Conservation (phyloP, 2,113 vertebrate genomes). For the Pseudopipra pipra region DNA sequence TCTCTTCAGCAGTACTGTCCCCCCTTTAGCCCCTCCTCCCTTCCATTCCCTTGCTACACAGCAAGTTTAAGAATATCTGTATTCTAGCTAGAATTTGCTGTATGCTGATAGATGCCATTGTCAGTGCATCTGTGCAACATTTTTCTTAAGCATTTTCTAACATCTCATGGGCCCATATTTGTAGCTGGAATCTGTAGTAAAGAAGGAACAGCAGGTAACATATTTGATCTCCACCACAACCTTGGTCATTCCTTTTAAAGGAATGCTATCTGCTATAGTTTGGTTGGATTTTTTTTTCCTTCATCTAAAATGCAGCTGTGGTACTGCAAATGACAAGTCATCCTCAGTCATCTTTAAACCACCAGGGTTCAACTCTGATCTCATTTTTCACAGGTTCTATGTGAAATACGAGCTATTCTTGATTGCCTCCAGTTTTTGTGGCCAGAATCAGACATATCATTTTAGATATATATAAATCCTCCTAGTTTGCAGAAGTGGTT, state of each 20-base stretch:
- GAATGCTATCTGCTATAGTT: not conserved
- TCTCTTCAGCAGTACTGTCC: not conserved
- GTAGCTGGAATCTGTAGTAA: not conserved
- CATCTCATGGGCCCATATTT: not conserved
- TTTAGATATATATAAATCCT: not conserved
- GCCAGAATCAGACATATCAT: not conserved
- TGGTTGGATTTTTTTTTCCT: not conserved
- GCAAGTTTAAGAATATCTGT: conserved; percentile 10
- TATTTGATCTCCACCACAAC: not conserved
- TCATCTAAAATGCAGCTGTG: not conserved
- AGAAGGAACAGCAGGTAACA: not conserved
- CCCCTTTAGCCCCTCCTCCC: not conserved
- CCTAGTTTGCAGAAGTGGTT: not conserved
- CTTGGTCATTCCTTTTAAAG: not conserved
- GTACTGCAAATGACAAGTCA: not conserved
- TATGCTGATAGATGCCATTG: not conserved
- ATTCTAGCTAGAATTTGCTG: not conserved
- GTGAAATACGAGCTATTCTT: not conserved
- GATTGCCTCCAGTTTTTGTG: not conserved
- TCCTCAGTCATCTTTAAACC: not conserved
- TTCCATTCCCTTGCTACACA: not conserved
- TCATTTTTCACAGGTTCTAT: not conserved
- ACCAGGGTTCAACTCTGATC: not conserved
- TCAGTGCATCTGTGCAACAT: not conserved
- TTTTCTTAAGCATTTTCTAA: not conserved